Percentiles rank a stretch among this genome's conserved stretches.
phyloP scores from a whole-genome alignment of 2,888 invertebrate genomes.

The Smittia aterrima region DNA sequence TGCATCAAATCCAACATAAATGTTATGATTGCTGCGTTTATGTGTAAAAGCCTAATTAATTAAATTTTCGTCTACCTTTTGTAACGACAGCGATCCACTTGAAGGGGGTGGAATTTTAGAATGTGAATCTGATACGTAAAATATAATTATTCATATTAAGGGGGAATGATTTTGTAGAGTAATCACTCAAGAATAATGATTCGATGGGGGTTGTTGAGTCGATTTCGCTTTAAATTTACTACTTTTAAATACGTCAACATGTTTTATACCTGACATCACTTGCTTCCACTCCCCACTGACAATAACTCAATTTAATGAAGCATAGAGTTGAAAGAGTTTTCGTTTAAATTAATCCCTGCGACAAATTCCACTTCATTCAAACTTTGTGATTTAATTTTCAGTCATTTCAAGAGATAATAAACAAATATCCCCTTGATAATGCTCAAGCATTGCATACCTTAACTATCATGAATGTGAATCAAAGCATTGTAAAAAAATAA shows the following conservation, averaged over 20 bases:
- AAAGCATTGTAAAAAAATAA: too few relatives aligned
- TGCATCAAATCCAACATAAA: conserved; percentile 24
- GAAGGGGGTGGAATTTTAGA: not conserved
- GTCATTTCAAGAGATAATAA: not conserved
- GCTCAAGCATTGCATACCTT: too few relatives aligned
- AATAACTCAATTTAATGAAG: too few relatives aligned
- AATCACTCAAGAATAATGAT: conserved; percentile 3
- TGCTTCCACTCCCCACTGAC: too few relatives aligned
- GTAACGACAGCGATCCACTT: not conserved
- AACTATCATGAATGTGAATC: too few relatives aligned
- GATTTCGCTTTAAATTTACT: too few relatives aligned
- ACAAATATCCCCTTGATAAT: not conserved
- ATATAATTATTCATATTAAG: not conserved
- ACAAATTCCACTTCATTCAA: not conserved
- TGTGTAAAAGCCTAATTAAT: conserved; percentile 36
- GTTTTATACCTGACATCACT: too few relatives aligned
- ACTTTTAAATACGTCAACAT: too few relatives aligned
- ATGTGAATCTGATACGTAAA: conserved; percentile 6
- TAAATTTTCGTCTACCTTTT: conserved; percentile 31
- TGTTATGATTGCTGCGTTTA: conserved; percentile 29
- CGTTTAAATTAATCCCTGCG: not conserved
- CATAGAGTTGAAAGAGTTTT: not conserved
- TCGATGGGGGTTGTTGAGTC: not conserved
- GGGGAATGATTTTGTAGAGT: not conserved
- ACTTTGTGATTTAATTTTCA: conserved; percentile 14